Percentiles rank a stretch among this genome's conserved stretches.
These are phyloP conservation scores for Gobius niger DNA, from an alignment of 2,113 vertebrate species.

Conservation along the genomic window DNA sequence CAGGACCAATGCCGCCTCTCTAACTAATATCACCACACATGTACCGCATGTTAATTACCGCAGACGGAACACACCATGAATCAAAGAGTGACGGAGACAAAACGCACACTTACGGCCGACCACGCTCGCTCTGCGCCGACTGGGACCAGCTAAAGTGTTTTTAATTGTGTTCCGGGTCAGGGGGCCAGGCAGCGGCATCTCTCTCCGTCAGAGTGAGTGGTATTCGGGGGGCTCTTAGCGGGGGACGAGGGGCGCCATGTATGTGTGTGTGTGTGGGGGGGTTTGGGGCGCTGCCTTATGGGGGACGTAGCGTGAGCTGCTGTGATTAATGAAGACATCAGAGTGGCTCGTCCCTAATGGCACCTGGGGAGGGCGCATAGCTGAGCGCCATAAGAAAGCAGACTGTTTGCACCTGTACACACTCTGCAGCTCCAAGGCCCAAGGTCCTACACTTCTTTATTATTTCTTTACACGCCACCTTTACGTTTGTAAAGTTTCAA, in stretches of 20 bases:
- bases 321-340: slow-evolving; percentile 83
- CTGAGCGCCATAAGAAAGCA: no score
- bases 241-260: slow-evolving; percentile 70
- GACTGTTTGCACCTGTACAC: no score
- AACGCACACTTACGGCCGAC: slow-evolving; percentile 26
- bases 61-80: slow-evolving; percentile 48
- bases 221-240: slow-evolving; percentile 77
- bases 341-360: slow-evolving; percentile 72
- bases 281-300: slow-evolving; percentile 29
- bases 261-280: slow-evolving; percentile 73
- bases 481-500: no score
- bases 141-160: slow-evolving; percentile 68
- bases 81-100: slow-evolving; percentile 42
- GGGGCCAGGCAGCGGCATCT: slow-evolving; percentile 74
- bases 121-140: slow-evolving; percentile 27
- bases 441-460: no score
- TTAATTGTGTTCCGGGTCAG: slow-evolving; percentile 79
- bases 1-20: slow-evolving; percentile 58
- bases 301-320: slow-evolving; percentile 35
- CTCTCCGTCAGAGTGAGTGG: slow-evolving; percentile 73
- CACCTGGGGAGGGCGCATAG: slow-evolving; percentile 67
- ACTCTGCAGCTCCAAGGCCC: no score
- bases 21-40: slow-evolving; percentile 32
- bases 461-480: no score
- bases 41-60: slow-evolving; percentile 54